phyloP scores from a whole-genome alignment of 2,113 vertebrate species.

The Vidua chalybeata region DNA sequence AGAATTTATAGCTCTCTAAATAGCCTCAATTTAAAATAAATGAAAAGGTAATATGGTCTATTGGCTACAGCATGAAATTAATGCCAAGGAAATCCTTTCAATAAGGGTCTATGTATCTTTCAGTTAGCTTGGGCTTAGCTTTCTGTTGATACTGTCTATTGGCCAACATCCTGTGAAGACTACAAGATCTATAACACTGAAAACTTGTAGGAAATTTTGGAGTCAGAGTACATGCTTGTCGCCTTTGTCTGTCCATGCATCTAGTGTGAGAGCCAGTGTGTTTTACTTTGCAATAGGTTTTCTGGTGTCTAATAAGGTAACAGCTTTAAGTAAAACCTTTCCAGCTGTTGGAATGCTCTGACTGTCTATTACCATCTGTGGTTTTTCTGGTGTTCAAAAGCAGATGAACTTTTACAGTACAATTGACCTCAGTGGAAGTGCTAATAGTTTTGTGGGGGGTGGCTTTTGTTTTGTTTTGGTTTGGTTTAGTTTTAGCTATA shows the following conservation, averaged over 20 bases:
- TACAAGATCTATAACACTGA: background rate
- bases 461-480: background rate
- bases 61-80: background rate
- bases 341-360: background rate
- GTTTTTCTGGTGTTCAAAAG: background rate
- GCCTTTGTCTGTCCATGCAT: background rate
- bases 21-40: conserved; percentile 12
- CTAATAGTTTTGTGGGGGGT: background rate
- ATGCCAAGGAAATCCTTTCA: conserved; percentile 12
- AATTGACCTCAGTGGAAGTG: background rate
- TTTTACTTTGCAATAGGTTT: background rate
- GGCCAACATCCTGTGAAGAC: background rate
- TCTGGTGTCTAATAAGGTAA: background rate
- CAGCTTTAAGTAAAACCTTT: background rate
- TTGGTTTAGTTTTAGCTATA: background rate
- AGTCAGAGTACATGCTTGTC: background rate
- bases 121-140: background rate
- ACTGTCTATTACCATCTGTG: background rate
- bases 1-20: conserved; percentile 38
- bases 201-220: background rate
- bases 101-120: background rate
- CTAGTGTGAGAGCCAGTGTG: background rate
- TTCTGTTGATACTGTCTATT: background rate
- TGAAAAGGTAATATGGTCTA: background rate
- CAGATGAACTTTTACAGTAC: background rate